phyloP scores from a whole-genome alignment of 1,140 invertebrate genomes.

The Agrilus planipennis region DNA sequence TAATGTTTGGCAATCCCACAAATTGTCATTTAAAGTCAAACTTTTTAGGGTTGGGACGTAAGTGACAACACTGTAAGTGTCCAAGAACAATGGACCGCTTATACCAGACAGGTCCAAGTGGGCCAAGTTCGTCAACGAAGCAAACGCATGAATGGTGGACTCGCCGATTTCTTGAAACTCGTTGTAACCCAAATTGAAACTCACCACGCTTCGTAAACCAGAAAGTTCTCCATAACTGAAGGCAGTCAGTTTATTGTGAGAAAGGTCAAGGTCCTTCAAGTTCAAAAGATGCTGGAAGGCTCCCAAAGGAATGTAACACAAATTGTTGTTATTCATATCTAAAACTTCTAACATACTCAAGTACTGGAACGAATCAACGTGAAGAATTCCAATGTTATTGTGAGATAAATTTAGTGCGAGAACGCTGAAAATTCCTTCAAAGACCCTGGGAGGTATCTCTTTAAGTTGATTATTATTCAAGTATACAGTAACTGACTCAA shows the following conservation, averaged over 20 bases:
- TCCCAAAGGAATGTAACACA: constrained; percentile 25
- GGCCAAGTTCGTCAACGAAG: constrained; percentile 16
- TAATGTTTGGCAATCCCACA: constrained; percentile 21
- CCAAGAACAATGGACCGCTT: constrained; percentile 24
- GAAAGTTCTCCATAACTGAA: constrained; percentile 23
- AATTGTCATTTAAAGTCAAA: constrained; percentile 23
- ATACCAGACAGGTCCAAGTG: constrained; percentile 22
- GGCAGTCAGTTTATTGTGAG: constrained; percentile 22
- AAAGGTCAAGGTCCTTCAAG: constrained; percentile 21
- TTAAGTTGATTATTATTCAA: constrained; percentile 21
- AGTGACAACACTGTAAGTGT: constrained; percentile 15
- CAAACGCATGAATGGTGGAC: constrained; percentile 15
- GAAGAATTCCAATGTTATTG: constrained; percentile 19
- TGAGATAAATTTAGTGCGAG: constrained; percentile 21
- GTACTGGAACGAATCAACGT: constrained; percentile 20
- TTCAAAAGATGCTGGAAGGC: constrained; percentile 18
- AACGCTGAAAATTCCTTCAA: constrained; percentile 17
- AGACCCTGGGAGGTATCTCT: constrained; percentile 16
- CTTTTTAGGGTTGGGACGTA: constrained; percentile 18
- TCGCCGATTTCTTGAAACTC: constrained; percentile 16
- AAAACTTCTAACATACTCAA: constrained; percentile 23
- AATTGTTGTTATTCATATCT: constrained; percentile 20
- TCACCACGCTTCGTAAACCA: constrained; percentile 20
- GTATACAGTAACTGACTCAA: constrained; percentile 17
- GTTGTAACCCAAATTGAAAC: constrained; percentile 24